A percentile compares a stretch with the other conserved stretches of the same genome.
phyloP scores from a whole-genome alignment of 2,797 vertebrate genomes.

The Chaunax sp. region DNA sequence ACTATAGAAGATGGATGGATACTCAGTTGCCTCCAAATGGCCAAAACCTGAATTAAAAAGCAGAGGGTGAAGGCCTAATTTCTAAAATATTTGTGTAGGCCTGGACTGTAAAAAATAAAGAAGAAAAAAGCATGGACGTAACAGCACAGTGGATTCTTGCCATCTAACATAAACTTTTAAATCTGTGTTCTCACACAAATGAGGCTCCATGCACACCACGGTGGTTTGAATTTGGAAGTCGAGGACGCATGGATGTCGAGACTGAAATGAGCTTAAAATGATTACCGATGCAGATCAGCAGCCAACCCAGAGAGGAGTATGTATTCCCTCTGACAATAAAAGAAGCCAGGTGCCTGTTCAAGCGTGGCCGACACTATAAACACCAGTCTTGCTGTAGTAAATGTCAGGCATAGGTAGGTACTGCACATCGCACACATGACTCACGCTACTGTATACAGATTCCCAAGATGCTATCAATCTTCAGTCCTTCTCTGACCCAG shows the following conservation, averaged over 20 bases:
- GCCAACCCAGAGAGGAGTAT: constrained; percentile 3
- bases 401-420: constrained; percentile 88
- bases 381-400: constrained; percentile 82
- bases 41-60: neutral
- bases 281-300: constrained; percentile 12
- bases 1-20: too few species aligned
- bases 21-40: too few species aligned
- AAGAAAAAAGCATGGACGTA: too few species aligned
- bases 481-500: constrained; percentile 77
- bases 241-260: neutral
- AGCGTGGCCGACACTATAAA: constrained; percentile 79
- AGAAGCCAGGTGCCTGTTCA: constrained; percentile 85
- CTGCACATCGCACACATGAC: constrained; percentile 73
- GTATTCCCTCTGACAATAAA: constrained; percentile 76
- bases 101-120: neutral
- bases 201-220: neutral
- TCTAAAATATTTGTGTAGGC: too few species aligned
- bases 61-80: neutral
- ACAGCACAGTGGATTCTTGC: neutral
- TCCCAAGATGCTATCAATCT: constrained; percentile 83
- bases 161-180: neutral
- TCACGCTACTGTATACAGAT: constrained; percentile 82
- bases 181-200: neutral
- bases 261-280: constrained; percentile 16
- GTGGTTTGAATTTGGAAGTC: neutral